A percentile compares a stretch with the other conserved stretches of the same genome.
These are phyloP conservation scores for Phenganax stokvisi DNA, from an alignment of 92 coral and sea anemone species.

Conservation along the genomic window DNA sequence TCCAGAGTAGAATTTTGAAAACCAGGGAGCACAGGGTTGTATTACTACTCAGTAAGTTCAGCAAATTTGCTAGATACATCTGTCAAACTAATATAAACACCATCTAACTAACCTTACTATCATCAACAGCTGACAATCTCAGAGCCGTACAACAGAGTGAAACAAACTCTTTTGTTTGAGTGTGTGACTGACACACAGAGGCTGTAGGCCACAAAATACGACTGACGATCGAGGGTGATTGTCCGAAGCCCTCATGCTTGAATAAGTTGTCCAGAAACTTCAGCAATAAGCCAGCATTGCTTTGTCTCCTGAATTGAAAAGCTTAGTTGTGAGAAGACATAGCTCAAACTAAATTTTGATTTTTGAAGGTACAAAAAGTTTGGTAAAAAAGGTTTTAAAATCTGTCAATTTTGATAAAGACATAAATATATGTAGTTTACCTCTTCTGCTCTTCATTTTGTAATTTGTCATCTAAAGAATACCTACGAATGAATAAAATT, in stretches of 20 bases:
- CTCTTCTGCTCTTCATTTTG: constrained; percentile 4
- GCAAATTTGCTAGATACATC: not conserved
- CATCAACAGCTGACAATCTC: not conserved
- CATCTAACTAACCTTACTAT: not conserved
- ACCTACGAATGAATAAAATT: constrained; percentile 19
- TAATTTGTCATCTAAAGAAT: constrained; percentile 35
- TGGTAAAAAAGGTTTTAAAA: not conserved
- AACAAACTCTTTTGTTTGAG: constrained; percentile 21
- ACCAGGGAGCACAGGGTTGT: not conserved
- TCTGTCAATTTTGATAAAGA: not conserved
- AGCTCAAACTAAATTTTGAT: too few species aligned
- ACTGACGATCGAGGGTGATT: constrained; percentile 11
- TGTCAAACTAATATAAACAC: not conserved
- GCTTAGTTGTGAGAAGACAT: too few species aligned
- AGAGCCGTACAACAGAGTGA: constrained; percentile 1
- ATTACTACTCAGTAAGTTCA: not conserved
- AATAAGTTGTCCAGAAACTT: constrained; percentile 37
- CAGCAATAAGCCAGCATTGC: constrained; percentile 54
- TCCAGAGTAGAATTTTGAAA: not conserved
- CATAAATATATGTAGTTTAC: not conserved
- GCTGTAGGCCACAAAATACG: constrained; percentile 18
- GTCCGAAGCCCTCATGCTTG: constrained; percentile 16
- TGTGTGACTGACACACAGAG: not conserved
- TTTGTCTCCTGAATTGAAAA: constrained; percentile 19
- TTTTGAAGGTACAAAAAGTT: too few species aligned